Base-by-base conservation (phyloP, 2,113 vertebrate genomes). In the Cichladusa arquata region DNA sequence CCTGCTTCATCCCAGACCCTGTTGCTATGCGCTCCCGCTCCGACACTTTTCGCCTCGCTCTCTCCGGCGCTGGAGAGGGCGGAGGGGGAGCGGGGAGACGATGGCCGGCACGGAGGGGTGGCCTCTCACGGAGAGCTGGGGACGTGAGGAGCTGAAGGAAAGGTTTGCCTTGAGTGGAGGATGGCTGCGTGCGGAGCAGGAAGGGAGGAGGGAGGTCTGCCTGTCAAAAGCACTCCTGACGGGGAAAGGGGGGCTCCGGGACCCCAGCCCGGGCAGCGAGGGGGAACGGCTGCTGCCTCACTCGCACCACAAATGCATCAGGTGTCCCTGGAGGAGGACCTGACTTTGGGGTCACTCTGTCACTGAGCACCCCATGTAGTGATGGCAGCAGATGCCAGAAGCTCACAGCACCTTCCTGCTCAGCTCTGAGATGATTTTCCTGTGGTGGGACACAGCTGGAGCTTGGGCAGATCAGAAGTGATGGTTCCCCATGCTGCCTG, bases 1-100 rank as follows among this genome's bases (percentile, higher is more conserved):
- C 94, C 96, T 96, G 97, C 97, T 98, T 96, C 98, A 98, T 98
- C 86, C 77, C 36, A 84, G 80, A 95, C 51, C 94, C n/a, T 95
- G 95, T 95, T 96, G 94, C 97, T 85, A 94, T 72, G 93, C 77
- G 25, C 96, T 90, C 62, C 70, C 9, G 67, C 81, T 74, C 95
- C 10, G 42, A 19, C 86, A 48, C 94, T 89, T 88, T 33, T 6
- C 81, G 45, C 80, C 45, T 70, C 18, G 69, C 61, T 87, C 81
- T 74, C 81, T 45, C 36, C 23, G 28, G 74, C 28, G 42, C 58
- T 2, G n/a, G 60, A 77, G 89, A 85, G 64, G 81, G 70, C 88
- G 86, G 13, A 60, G 77, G 14, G 86, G 82, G 72, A 95, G 91
- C 60, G 19, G 70, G 76, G 14, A 42, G 70, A 38, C 18, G 50